A percentile compares a stretch with the other conserved stretches of the same genome.
phyloP scores from a whole-genome alignment of 2,888 invertebrate species.

The Noctua fimbriata region DNA sequence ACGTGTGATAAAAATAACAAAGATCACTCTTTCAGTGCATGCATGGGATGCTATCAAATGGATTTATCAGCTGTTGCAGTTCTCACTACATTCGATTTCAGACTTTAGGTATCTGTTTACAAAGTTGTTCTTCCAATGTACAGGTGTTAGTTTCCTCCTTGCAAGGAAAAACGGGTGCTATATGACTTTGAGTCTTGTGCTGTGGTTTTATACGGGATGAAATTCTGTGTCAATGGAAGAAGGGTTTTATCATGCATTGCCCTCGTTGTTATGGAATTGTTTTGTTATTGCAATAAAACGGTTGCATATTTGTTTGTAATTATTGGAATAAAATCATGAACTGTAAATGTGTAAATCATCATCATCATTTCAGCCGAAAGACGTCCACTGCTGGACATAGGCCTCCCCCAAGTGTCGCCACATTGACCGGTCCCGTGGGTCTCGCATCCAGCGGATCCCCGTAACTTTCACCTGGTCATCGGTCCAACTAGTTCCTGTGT shows the following conservation, averaged over 20 bases:
- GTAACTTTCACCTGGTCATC: too few relatives aligned
- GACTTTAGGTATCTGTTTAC: fast-evolving
- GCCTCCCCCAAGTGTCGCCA: too few relatives aligned
- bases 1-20: background rate
- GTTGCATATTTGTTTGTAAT: conserved; percentile 16
- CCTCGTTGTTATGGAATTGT: conserved; percentile 41
- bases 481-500: too few relatives aligned
- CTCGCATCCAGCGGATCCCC: too few relatives aligned
- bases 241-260: conserved; percentile 55
- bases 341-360: background rate
- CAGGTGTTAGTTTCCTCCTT: background rate
- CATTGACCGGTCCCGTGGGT: too few relatives aligned
- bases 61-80: conserved; percentile 37
- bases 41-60: conserved; percentile 36
- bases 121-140: background rate
- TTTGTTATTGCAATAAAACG: conserved; percentile 36
- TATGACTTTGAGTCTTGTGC: conserved; percentile 17
- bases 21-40: conserved; percentile 38
- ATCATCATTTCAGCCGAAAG: too few relatives aligned
- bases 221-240: conserved; percentile 4
- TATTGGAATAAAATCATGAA: background rate
- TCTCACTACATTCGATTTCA: conserved; percentile 5
- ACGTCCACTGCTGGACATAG: too few relatives aligned
- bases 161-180: background rate
- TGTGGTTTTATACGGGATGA: background rate